A percentile compares a stretch with the other conserved stretches of the same genome.
phyloP scores from a whole-genome alignment of 2,797 vertebrate genomes.

The Sebastes kiyomatsui region DNA sequence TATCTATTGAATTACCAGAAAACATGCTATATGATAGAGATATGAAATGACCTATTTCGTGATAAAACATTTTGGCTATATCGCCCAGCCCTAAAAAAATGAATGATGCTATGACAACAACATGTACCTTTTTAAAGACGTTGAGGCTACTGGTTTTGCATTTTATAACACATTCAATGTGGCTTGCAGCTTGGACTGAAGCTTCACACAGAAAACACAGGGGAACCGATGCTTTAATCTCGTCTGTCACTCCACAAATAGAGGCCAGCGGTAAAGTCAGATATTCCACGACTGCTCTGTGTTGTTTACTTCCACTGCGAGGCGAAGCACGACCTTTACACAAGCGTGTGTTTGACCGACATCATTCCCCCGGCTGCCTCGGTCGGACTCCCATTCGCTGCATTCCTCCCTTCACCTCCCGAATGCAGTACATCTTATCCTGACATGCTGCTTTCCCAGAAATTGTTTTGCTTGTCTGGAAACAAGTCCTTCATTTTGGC shows the following conservation, averaged over 20 bases:
- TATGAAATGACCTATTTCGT: too few species aligned
- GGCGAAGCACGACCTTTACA: slow-evolving; percentile 30
- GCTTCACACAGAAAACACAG: background rate
- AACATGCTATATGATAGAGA: too few species aligned
- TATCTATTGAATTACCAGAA: too few species aligned
- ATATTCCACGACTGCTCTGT: slow-evolving; percentile 27
- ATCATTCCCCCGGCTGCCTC: slow-evolving; percentile 15
- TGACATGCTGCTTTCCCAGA: slow-evolving; percentile 5
- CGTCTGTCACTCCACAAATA: slow-evolving; percentile 14
- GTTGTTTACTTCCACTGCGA: slow-evolving; percentile 42
- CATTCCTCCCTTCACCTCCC: slow-evolving; percentile 41
- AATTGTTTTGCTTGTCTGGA: background rate
- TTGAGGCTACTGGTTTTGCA: background rate
- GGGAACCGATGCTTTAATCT: slow-evolving; percentile 14
- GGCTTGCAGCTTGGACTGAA: background rate
- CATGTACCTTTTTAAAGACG: background rate
- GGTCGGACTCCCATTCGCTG: slow-evolving; percentile 31
- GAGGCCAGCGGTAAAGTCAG: slow-evolving; percentile 7
- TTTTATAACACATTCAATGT: slow-evolving; percentile 18
- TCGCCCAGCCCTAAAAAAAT: background rate
- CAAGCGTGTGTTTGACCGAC: slow-evolving; percentile 7
- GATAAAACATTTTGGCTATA: too few species aligned
- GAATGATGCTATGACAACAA: background rate
- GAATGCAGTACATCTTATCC: slow-evolving; percentile 13
- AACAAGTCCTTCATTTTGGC: background rate